phyloP scores from a whole-genome alignment of 1,140 invertebrate genomes.

The Philopotamus ludificatus region DNA sequence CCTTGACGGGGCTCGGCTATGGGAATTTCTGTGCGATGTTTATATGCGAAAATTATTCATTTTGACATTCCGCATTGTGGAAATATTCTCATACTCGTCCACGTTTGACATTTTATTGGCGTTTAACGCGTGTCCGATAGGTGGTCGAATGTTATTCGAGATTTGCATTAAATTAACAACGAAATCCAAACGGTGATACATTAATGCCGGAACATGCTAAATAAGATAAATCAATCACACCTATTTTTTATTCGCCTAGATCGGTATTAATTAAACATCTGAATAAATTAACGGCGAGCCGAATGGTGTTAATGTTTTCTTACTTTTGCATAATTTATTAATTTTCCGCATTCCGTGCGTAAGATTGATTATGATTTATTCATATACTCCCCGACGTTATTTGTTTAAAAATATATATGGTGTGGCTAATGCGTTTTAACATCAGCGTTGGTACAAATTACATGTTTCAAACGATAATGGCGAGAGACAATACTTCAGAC shows the following conservation, averaged over 20 bases:
- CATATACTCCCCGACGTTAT: no score
- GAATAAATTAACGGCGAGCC: no score
- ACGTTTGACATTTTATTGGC: background rate
- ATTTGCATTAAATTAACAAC: slow-evolving; percentile 1
- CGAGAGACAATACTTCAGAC: slow-evolving; percentile 33
- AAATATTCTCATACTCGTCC: background rate
- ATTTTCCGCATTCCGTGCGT: no score
- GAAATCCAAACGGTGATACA: background rate
- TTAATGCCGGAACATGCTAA: background rate
- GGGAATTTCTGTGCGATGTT: background rate
- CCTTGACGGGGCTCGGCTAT: slow-evolving; percentile 16
- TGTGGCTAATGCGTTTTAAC: no score
- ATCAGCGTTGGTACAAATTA: no score
- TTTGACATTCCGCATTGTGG: background rate
- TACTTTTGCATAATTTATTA: no score
- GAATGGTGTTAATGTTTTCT: no score
- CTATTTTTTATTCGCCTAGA: background rate
- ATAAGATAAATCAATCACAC: no score
- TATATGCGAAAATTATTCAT: background rate
- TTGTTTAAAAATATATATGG: no score
- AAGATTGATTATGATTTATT: no score
- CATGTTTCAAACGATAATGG: slow-evolving; percentile 8
- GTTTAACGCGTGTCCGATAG: background rate
- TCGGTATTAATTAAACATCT: background rate
- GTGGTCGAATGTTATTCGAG: background rate